Base-by-base conservation (phyloP, 2,888 invertebrate species). In the Clepsis dumicolana region DNA sequence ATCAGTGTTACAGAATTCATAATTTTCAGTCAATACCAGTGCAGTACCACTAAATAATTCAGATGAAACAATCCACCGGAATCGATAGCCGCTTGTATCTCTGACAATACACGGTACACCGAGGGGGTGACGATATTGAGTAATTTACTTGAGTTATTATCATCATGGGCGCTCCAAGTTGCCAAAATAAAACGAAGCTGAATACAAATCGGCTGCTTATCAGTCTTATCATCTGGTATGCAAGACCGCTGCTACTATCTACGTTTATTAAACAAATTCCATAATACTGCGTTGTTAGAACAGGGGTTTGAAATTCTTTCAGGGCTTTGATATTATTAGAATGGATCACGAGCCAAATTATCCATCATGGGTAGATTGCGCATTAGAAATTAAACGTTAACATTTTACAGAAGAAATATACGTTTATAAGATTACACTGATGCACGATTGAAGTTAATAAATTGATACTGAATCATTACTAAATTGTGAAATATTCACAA, bases 171-270 rank as follows among this genome's bases (percentile, higher is more conserved):
- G 74, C 73, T 73, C 67, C 65, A 76, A 75, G 77, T 74, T 75
- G 74, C 74, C 73, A 80, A 83, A 84, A 83, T 82, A 81, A 80
- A 80, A 76, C 80, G 69, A 74, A 74, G 70, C 75, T 81, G 87
- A 85, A 87, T 88, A 87, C 84, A 78, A 86, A 88, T 86, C 56
- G 80, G 70, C 77, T 77, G 71, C 70, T 87, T 85, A 80, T 75
- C 75, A 73, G 53, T 70, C 71, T 73, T 71, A 73, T 65, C 70
- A 76, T 65, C 72, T 70, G 41, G 59, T 41, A 59, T 16, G 48
- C 48, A 48, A 48, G 48, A 25, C n/a, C 52, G 52, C 52, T 52
- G 52, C n/a, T n/a, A 14, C 56, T 18, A 32, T n/a, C 18, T 21
- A 21, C 56, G 35, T 56, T 56, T 35, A 56, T 56, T 56, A 32